A percentile compares a stretch with the other conserved stretches of the same genome.
These are phyloP conservation scores for Paelopatides confundens DNA, from an alignment of 53 echinoderm and acorn worm genomes.

Conservation along the genomic window DNA sequence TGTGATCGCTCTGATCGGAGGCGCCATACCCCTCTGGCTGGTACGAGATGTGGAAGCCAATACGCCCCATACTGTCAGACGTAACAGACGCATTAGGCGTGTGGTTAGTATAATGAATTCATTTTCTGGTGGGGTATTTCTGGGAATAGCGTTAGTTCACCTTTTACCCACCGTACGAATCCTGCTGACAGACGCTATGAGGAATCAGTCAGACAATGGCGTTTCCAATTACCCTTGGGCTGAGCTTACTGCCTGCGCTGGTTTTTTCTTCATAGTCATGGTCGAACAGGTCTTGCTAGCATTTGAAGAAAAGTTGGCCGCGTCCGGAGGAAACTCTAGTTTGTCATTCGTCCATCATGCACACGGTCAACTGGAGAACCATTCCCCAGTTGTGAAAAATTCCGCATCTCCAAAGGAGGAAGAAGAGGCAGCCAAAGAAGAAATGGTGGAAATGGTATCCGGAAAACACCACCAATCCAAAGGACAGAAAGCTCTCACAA, in stretches of 20 bases:
- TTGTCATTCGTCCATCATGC: background rate
- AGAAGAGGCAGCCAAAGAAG: background rate
- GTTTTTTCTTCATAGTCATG: constrained; percentile 86
- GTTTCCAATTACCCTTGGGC: constrained; percentile 71
- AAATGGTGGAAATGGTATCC: background rate
- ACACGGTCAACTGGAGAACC: background rate
- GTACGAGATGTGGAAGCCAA: constrained; percentile 49
- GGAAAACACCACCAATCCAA: background rate
- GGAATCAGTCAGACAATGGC: constrained; percentile 9
- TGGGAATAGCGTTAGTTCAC: constrained; percentile 90
- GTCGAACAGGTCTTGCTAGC: constrained; percentile 73
- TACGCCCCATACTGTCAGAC: constrained; percentile 34
- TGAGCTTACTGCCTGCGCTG: constrained; percentile 68
- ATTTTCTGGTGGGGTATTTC: constrained; percentile 87
- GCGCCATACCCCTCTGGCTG: constrained; percentile 70
- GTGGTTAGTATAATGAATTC: constrained; percentile 81
- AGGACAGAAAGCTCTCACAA: background rate
- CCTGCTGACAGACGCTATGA: constrained; percentile 56
- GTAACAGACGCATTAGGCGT: constrained; percentile 45
- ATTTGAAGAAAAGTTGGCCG: constrained; percentile 62
- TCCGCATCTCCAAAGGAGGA: background rate
- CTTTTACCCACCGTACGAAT: constrained; percentile 76
- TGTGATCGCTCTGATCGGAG: constrained; percentile 69
- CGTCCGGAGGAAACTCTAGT: background rate
- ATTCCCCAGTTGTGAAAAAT: background rate